These are phyloP conservation scores for Glyptemys insculpta DNA, from an alignment of 2,797 vertebrate genomes.

Conservation along the genomic window DNA sequence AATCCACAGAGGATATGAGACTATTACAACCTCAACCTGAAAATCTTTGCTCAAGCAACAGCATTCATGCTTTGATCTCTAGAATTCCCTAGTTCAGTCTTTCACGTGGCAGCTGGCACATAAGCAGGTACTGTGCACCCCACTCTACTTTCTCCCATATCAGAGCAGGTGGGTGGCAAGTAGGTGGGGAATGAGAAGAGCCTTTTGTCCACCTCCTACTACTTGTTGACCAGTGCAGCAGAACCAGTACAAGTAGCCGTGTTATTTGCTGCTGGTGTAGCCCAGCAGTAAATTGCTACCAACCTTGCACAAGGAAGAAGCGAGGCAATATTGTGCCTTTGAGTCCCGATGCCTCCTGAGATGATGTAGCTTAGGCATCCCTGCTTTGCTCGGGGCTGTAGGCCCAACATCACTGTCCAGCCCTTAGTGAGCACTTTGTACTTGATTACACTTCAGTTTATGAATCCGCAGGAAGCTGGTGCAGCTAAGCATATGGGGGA, in stretches of 20 bases:
- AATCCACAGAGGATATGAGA: neutral
- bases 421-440: neutral
- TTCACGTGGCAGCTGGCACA: neutral
- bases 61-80: neutral
- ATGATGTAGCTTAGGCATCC: neutral
- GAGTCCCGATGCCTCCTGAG: accelerated
- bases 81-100: neutral
- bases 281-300: neutral
- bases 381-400: accelerated
- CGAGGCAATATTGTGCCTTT: neutral
- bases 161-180: neutral
- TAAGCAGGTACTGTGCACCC: neutral
- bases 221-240: too few relatives aligned
- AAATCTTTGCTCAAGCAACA: neutral
- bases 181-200: neutral
- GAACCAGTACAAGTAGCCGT: neutral
- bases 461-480: accelerated
- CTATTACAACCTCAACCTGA: neutral
- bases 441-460: neutral
- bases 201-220: neutral
- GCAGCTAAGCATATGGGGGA: accelerated
- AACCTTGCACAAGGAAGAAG: neutral
- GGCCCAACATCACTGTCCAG: neutral
- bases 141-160: neutral
- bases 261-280: neutral